Conservation (phyloP, 2,113 vertebrate genomes). For the Prietella phreatophila region DNA sequence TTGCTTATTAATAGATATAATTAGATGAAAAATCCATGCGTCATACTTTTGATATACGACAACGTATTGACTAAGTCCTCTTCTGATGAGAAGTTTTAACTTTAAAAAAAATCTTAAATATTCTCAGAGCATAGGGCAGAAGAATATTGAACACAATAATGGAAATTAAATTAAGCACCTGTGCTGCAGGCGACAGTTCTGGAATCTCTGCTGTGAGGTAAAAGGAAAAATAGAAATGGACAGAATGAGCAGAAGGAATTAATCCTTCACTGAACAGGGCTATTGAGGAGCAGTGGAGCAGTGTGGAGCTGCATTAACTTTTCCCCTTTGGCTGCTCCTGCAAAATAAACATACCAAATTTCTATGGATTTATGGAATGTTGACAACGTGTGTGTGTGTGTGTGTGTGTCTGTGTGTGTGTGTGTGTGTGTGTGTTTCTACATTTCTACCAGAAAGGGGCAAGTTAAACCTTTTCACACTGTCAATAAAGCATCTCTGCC, state of each 20-base stretch:
- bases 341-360: conserved; percentile 41
- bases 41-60: not conserved
- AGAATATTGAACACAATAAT: conserved; percentile 4
- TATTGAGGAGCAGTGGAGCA: conserved; percentile 25
- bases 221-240: not conserved
- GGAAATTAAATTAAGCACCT: conserved; percentile 9
- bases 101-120: not conserved
- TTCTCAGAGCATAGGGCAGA: not conserved
- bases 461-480: conserved; percentile 23
- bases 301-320: conserved; percentile 26
- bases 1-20: not conserved
- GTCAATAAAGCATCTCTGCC: conserved; percentile 17
- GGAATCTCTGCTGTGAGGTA: conserved; percentile 17
- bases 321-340: conserved; percentile 30
- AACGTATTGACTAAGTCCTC: not conserved
- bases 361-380: conserved; percentile 12
- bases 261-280: conserved; percentile 35
- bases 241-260: conserved; percentile 34
- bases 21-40: not conserved
- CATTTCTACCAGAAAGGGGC: not conserved
- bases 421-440: conserved; percentile 17
- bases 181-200: not conserved
- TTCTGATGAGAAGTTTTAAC: not conserved
- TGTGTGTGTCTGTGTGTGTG: conserved; percentile 10
- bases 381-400: not conserved